Percentiles rank a stretch among this genome's conserved stretches.
phyloP scores from a whole-genome alignment of 2,888 invertebrate species.

The Heteromurus nitidus region DNA sequence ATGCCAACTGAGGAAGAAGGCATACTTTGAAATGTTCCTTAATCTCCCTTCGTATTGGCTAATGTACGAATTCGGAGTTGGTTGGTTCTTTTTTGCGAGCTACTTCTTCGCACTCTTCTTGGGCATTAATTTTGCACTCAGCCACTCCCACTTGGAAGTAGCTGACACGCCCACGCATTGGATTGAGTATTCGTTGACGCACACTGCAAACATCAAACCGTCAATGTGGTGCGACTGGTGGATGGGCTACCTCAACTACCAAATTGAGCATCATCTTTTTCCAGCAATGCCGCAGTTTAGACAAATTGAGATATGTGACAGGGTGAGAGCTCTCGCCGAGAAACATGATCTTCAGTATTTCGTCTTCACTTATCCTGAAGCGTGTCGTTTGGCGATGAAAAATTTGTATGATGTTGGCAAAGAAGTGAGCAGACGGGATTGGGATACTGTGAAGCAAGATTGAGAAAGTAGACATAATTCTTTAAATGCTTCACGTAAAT shows the following conservation, averaged over 20 bases:
- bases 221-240: slow-evolving; percentile 52
- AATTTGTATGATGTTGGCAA: slow-evolving; percentile 34
- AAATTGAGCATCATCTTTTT: slow-evolving; percentile 68
- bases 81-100: background rate
- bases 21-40: slow-evolving; percentile 30
- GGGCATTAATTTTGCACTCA: slow-evolving; percentile 47
- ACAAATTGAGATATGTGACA: slow-evolving; percentile 11
- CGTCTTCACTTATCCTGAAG: slow-evolving; percentile 14
- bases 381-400: slow-evolving; percentile 17
- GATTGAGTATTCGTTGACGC: slow-evolving; percentile 63
- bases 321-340: slow-evolving; percentile 30
- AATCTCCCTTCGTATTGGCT: background rate
- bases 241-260: no score
- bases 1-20: slow-evolving; percentile 22
- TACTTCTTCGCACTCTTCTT: slow-evolving; percentile 38
- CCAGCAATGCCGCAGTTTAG: slow-evolving; percentile 67
- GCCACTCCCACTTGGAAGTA: slow-evolving; percentile 60
- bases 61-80: background rate
- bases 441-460: no score
- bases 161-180: slow-evolving; percentile 62
- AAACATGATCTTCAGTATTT: slow-evolving; percentile 29
- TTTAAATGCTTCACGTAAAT: no score
- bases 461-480: no score
- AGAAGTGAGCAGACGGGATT: background rate
- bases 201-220: slow-evolving; percentile 61